Evolutionary conservation across 2,113 vertebrate species (phyloP).

Genomic region (Dipodomys ordii): DNA sequence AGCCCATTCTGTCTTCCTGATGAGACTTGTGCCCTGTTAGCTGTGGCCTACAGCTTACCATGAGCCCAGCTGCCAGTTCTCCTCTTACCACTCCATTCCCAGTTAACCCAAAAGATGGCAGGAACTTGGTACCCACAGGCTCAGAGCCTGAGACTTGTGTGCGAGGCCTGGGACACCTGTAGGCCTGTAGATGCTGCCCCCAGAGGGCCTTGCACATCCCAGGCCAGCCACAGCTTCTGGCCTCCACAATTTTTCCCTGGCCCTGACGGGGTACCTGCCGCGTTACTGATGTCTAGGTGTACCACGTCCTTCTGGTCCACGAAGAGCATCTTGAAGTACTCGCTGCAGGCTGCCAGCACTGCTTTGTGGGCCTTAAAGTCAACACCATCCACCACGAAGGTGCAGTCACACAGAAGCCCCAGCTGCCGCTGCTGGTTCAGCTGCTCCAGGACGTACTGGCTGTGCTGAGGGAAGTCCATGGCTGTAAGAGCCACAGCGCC

Average conservation of each 20-base stretch:
- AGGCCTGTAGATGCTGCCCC: background rate
- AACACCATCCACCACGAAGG: conserved; percentile 97
- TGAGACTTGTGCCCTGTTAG: background rate
- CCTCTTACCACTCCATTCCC: background rate
- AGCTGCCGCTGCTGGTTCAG: conserved; percentile 96
- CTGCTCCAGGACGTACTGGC: conserved; percentile 95
- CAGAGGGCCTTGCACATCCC: background rate
- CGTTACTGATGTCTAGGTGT: conserved; percentile 98
- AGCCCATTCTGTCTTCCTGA: background rate
- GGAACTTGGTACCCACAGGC: background rate
- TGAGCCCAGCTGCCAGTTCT: background rate
- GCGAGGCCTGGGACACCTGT: background rate
- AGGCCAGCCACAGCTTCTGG: background rate
- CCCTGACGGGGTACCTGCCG: conserved; percentile 89
- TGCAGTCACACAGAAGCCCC: conserved; percentile 97
- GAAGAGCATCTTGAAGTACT: conserved; percentile 97
- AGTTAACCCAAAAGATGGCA: background rate
- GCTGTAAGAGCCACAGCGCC: conserved; percentile 68
- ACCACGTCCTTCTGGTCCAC: conserved; percentile 98
- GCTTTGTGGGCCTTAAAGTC: conserved; percentile 99
- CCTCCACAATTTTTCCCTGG: background rate
- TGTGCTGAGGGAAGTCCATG: conserved; percentile 99
- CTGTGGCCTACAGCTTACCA: background rate
- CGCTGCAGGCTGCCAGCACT: conserved; percentile 96
- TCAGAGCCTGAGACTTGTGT: background rate